Conservation (phyloP, 1,140 invertebrate genomes). For the Cydia amplana region DNA sequence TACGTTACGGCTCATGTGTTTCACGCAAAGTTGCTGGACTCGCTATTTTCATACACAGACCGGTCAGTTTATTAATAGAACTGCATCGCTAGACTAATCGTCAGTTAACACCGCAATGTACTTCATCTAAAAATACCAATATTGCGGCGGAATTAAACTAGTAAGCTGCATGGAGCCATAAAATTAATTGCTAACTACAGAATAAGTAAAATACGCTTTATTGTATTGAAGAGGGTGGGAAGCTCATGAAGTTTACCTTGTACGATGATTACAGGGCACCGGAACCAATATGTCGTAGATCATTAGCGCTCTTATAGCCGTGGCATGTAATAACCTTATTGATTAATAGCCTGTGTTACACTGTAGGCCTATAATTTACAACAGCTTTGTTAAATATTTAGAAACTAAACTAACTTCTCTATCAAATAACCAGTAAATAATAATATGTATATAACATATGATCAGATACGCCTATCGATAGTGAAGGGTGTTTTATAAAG, state of each 20-base stretch:
- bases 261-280: neutral
- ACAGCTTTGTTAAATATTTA: constrained; percentile 8
- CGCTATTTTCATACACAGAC: constrained; percentile 45
- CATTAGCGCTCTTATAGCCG: constrained; percentile 1
- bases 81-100: constrained; percentile 35
- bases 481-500: neutral
- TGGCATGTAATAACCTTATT: constrained; percentile 3
- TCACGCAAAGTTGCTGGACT: constrained; percentile 39
- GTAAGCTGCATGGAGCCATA: neutral
- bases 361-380: neutral
- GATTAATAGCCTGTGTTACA: constrained; percentile 6
- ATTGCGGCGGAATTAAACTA: neutral
- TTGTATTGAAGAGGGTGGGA: neutral
- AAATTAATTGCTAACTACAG: constrained; percentile 12
- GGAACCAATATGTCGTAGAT: constrained; percentile 11
- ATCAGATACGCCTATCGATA: neutral
- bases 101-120: neutral
- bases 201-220: neutral
- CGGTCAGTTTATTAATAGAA: constrained; percentile 43
- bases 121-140: constrained; percentile 8
- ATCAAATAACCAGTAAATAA: neutral
- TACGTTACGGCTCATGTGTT: constrained; percentile 52
- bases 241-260: constrained; percentile 9
- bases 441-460: neutral
- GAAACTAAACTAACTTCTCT: neutral